Base-by-base conservation (phyloP, 2,113 vertebrate genomes). In the Rhinoptilus africanus region DNA sequence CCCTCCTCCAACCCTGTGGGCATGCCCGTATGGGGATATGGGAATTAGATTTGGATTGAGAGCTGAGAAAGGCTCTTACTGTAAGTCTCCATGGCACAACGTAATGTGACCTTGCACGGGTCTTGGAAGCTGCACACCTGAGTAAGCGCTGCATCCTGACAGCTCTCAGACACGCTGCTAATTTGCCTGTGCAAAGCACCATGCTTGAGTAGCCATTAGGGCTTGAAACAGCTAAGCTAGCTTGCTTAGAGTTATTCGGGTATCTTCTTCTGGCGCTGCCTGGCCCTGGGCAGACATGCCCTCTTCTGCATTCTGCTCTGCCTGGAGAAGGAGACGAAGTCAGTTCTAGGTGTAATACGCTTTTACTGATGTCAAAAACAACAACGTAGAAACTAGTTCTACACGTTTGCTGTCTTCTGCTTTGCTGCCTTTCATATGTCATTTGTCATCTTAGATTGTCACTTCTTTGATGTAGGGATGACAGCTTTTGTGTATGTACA, bases 381-480 rank as follows among this genome's bases (percentile, higher is more conserved):
- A 64, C 85, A 82, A 54, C 48, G 57, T 32, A 86, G 45, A 90
- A 84, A 87, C 34, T 64, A 91, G 27, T 85, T 75, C 45, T 53
- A 83, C 53, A 87, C 7, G 1, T 87, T 84, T 66, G 21, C 51
- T 90, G 43, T 39, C 83, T 67, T 95, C 86, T 94, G 75, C 74
- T 92, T 97, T 97, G 64, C 66, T 80, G 81, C 59, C 63, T 87
- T 85, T 91, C 56, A 16, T 59, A 50, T 73, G 88, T 67, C 78
- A 67, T 94, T 96, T 96, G 63, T 94, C 91, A 85, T 83, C 88
- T 91, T 89, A 80, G 62, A 94, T 60, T 93, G 92, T 85, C 85
- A 93, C 53, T 87, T 87, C 51, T 85, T 82, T 69, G 66, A 87
- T 28, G 28, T 32, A 76, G 67, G 57, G 28, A 78, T 4, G 8